A percentile compares a stretch with the other conserved stretches of the same genome.
These are phyloP conservation scores for Cariama cristata DNA, from an alignment of 2,113 vertebrate genomes.

Conservation along the genomic window DNA sequence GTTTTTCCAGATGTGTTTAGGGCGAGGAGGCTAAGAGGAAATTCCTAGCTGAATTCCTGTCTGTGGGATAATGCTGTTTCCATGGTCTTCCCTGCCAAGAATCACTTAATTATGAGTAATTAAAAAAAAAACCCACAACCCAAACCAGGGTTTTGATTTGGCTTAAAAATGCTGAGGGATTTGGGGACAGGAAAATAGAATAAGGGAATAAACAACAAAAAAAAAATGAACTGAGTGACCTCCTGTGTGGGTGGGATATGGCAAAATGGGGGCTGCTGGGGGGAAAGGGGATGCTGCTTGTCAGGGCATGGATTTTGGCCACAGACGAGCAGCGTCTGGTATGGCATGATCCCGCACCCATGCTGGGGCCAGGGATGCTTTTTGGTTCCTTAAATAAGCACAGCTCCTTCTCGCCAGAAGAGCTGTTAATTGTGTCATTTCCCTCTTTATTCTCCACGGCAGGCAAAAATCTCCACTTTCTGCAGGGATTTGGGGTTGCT, in stretches of 20 bases:
- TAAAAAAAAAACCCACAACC: background rate
- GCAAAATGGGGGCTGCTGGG: background rate
- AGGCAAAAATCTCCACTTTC: background rate
- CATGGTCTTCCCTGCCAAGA: conserved; percentile 28
- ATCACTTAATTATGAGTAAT: conserved; percentile 57
- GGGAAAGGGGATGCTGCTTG: background rate
- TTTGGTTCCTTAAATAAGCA: background rate
- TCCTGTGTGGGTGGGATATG: accelerated
- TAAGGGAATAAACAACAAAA: background rate
- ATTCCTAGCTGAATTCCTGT: conserved; percentile 52
- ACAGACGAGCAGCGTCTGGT: background rate
- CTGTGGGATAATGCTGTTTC: conserved; percentile 33
- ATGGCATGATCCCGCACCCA: accelerated
- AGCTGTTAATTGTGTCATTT: background rate
- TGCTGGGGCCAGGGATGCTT: background rate
- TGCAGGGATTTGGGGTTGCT: background rate
- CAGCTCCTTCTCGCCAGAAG: background rate
- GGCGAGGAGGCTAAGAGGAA: conserved; percentile 34
- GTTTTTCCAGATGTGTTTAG: background rate
- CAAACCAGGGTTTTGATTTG: background rate
- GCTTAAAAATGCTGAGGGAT: background rate
- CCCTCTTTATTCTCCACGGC: background rate
- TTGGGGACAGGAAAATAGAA: background rate
- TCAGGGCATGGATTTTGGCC: background rate
- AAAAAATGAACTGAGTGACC: background rate